Evolutionary conservation across 1,140 invertebrate genomes (phyloP).

Genomic region (Trichoplusia ni): DNA sequence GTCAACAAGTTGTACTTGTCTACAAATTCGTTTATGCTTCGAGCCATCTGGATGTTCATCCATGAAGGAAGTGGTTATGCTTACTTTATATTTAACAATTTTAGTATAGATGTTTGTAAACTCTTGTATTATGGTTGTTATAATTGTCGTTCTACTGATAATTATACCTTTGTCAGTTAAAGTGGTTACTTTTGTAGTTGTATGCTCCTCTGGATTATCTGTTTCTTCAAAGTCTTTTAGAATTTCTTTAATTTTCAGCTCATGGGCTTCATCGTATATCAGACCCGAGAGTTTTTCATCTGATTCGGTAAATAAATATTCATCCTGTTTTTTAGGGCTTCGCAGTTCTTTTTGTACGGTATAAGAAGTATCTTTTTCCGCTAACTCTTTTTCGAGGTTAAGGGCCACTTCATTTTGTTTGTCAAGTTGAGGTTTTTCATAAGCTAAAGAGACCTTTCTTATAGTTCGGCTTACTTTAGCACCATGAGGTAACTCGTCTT

Average conservation of each 20-base stretch:
- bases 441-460: conserved; percentile 61
- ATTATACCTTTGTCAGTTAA: neutral
- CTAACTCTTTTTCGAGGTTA: neutral
- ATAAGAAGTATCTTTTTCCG: neutral
- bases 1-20: neutral
- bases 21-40: neutral
- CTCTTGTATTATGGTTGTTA: neutral
- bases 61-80: neutral
- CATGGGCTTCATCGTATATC: neutral
- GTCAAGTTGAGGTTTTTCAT: conserved; percentile 39
- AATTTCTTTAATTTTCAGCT: neutral
- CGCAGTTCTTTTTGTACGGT: neutral
- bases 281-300: neutral
- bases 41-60: conserved; percentile 3
- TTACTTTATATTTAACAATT: neutral
- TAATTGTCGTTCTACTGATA: neutral
- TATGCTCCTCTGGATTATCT: neutral
- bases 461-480: conserved; percentile 69
- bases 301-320: neutral
- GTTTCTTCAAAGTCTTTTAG: neutral
- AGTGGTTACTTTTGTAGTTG: neutral
- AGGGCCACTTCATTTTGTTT: neutral
- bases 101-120: neutral
- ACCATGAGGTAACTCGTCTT: conserved; percentile 75
- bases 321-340: neutral